phyloP scores from a whole-genome alignment of 2,888 invertebrate species.

The Hydroisotoma schaefferi region DNA sequence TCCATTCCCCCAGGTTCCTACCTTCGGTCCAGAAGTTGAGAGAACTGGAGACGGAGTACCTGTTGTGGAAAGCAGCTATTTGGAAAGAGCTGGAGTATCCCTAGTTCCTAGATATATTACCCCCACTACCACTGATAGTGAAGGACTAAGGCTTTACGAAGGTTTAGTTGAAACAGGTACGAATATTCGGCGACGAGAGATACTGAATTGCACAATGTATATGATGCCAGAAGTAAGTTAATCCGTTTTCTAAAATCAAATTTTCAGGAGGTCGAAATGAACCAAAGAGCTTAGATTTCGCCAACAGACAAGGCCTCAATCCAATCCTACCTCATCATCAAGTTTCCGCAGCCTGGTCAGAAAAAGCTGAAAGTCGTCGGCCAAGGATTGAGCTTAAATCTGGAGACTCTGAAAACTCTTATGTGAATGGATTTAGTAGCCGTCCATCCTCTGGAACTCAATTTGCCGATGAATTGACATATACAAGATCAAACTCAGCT shows the following conservation, averaged over 20 bases:
- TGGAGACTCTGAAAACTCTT: conserved; percentile 28
- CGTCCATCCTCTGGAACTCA: conserved; percentile 41
- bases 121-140: conserved; percentile 42
- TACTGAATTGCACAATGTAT: not conserved
- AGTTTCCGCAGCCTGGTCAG: conserved; percentile 47
- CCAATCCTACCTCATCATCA: conserved; percentile 44
- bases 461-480: conserved; percentile 35
- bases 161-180: conserved; percentile 47
- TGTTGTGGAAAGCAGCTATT: conserved; percentile 42
- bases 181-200: not conserved
- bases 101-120: conserved; percentile 14
- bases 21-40: conserved; percentile 33
- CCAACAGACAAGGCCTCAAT: conserved; percentile 18
- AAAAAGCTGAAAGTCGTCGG: conserved; percentile 19
- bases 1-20: conserved; percentile 22
- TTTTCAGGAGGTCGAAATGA: conserved; percentile 47
- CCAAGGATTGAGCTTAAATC: conserved; percentile 44
- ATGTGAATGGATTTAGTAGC: conserved; percentile 5
- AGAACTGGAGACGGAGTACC: conserved; percentile 44
- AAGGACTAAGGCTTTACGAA: conserved; percentile 50
- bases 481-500: conserved; percentile 24
- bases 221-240: not conserved
- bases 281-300: conserved; percentile 41
- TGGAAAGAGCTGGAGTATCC: conserved; percentile 25
- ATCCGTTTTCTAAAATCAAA: not conserved